A percentile compares a stretch with the other conserved stretches of the same genome.
phyloP scores from a whole-genome alignment of 1,140 invertebrate genomes.

The Brachystomella parvula region DNA sequence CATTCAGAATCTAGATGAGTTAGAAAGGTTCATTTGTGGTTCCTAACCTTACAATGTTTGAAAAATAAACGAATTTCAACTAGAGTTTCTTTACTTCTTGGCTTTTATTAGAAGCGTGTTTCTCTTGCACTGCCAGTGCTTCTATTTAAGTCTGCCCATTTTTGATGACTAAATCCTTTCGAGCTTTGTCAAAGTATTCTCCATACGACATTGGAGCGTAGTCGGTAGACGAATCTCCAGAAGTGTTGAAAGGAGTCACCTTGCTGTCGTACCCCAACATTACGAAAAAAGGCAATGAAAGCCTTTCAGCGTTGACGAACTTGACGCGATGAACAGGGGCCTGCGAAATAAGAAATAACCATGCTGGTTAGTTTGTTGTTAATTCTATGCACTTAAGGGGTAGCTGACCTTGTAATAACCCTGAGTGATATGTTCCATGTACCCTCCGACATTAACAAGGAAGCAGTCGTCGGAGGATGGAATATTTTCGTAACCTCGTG shows the following conservation, averaged over 20 bases:
- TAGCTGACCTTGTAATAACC: slow-evolving; percentile 11
- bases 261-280: slow-evolving; percentile 17
- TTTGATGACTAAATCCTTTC: background rate
- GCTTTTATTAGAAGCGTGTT: too few relatives aligned
- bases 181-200: slow-evolving; percentile 1
- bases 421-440: slow-evolving; percentile 17
- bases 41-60: too few relatives aligned
- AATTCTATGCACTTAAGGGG: background rate
- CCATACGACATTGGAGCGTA: background rate
- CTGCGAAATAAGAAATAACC: too few relatives aligned
- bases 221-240: background rate
- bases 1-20: too few relatives aligned
- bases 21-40: too few relatives aligned
- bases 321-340: slow-evolving; percentile 17
- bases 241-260: slow-evolving; percentile 2
- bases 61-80: too few relatives aligned
- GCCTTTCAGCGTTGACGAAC: slow-evolving; percentile 11
- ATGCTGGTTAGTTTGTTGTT: background rate
- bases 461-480: slow-evolving; percentile 15
- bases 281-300: slow-evolving; percentile 14
- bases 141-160: slow-evolving; percentile 6
- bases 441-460: slow-evolving; percentile 11
- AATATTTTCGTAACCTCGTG: slow-evolving; percentile 11
- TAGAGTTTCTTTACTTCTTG: too few relatives aligned
- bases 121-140: too few relatives aligned